Conservation (phyloP, 2,888 invertebrate species). For the Xestia c-nigrum region DNA sequence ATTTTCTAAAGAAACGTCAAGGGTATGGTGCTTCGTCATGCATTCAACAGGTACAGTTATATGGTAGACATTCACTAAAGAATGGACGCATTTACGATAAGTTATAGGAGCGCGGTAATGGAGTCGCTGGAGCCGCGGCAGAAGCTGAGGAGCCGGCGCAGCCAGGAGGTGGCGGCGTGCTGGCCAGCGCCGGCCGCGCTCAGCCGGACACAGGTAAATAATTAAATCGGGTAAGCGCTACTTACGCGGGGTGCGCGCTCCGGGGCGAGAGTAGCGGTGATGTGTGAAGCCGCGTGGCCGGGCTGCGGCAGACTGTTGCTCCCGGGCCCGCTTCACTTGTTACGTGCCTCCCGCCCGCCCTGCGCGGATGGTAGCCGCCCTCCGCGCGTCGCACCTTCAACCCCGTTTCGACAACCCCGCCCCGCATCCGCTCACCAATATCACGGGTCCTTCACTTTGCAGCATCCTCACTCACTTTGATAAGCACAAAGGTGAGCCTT, state of each 20-base stretch:
- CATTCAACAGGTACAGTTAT: slow-evolving; percentile 86
- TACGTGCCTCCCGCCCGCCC: slow-evolving; percentile 87
- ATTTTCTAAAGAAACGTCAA: slow-evolving; percentile 61
- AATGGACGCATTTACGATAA: slow-evolving; percentile 68
- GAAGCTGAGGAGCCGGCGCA: slow-evolving; percentile 3
- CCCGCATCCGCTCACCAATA: slow-evolving; percentile 85
- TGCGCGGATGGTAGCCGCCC: slow-evolving; percentile 77
- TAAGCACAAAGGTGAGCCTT: slow-evolving; percentile 68
- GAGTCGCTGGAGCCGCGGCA: slow-evolving; percentile 46
- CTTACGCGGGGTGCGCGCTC: slow-evolving; percentile 83
- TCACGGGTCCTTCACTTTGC: slow-evolving; percentile 85
- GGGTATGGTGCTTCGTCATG: slow-evolving; percentile 74
- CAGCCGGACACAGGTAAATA: slow-evolving; percentile 73
- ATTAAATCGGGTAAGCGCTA: slow-evolving; percentile 80
- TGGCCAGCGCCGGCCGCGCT: slow-evolving; percentile 41
- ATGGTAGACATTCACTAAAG: slow-evolving; percentile 77
- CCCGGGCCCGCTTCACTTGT: slow-evolving; percentile 90
- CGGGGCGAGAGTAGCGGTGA: slow-evolving; percentile 79
- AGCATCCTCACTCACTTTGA: slow-evolving; percentile 84
- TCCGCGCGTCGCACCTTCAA: slow-evolving; percentile 71
- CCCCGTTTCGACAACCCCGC: slow-evolving; percentile 80
- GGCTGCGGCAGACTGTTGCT: slow-evolving; percentile 91
- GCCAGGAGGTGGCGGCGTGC: slow-evolving; percentile 20
- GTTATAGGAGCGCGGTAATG: slow-evolving; percentile 63
- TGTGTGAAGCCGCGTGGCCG: slow-evolving; percentile 88